Evolutionary conservation across 2,888 invertebrate genomes (phyloP).

Genomic region (Lasius fuliginosus): DNA sequence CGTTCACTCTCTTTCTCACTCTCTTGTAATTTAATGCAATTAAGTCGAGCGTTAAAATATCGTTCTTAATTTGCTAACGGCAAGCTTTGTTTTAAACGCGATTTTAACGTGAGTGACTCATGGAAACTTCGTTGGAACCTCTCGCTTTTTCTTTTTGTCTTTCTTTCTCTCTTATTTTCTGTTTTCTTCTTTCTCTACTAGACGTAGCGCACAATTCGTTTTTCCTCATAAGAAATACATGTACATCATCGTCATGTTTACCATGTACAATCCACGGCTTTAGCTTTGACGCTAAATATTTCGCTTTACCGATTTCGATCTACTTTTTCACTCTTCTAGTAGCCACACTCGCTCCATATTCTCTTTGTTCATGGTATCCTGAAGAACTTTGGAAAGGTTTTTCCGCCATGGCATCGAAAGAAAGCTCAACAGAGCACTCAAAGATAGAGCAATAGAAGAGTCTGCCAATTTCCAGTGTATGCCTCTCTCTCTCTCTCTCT

Average conservation of each 20-base stretch:
- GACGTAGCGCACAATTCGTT: conserved; percentile 1
- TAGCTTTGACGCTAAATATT: conserved; percentile 59
- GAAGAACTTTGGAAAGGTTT: conserved; percentile 59
- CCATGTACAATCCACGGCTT: conserved; percentile 56
- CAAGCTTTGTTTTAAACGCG: conserved; percentile 78
- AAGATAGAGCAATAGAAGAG: conserved; percentile 56
- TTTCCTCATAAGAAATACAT: conserved; percentile 53
- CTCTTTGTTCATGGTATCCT: conserved; percentile 44
- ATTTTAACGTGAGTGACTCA: conserved; percentile 67
- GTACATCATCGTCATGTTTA: conserved; percentile 18
- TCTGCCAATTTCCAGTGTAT: conserved; percentile 40
- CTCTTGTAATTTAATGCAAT: conserved; percentile 78
- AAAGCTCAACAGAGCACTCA: conserved; percentile 56
- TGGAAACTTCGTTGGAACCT: conserved; percentile 57
- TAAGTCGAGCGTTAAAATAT: conserved; percentile 83
- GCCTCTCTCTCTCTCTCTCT: conserved; percentile 64
- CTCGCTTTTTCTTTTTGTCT: conserved; percentile 26
- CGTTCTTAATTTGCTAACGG: conserved; percentile 81
- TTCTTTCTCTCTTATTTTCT: not conserved
- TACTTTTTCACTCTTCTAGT: conserved; percentile 7
- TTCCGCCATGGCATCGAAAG: conserved; percentile 32
- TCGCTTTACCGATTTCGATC: conserved; percentile 10
- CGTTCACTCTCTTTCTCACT: conserved; percentile 58
- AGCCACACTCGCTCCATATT: conserved; percentile 43
- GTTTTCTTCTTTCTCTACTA: not conserved